Base-by-base conservation (phyloP, 2,888 invertebrate species). In the Drosophila silvestris region DNA sequence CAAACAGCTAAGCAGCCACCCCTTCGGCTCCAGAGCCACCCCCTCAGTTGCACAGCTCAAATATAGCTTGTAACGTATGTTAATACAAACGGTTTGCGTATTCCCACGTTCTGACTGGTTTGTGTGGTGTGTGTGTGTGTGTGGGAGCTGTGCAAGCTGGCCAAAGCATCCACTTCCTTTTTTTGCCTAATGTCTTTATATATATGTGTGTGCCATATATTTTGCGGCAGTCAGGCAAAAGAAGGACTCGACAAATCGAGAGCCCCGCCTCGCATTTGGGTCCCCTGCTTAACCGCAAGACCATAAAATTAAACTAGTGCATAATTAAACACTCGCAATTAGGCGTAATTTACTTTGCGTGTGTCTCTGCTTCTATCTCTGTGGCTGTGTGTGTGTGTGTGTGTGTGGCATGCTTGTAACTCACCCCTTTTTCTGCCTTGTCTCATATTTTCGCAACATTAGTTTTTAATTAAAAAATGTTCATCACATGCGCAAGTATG, bases 251-350 rank as follows among this genome's bases (percentile, higher is more conserved):
- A 62, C 62, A 22, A 62, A 69, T 60, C 35, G 56, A 37, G 30
- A 30, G 16, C 22, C 44, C 32, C 5, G 16, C 39, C 10, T 32
- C 19, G 5, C 47, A 39, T 33, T 14, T 10, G 12, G 26, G 47
- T n/a, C 22, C 69, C 57, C 67, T 61, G 67, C 75, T 71, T 60
- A 77, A 76, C 82, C 90, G 58, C 85, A 91, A 79, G 83, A 79
- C 91, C 89, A 89, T 91, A 87, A 91, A 91, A 91, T 91, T 86
- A 91, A 91, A 91, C 89, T 90, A 90, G 88, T 88, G 90, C 88
- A 91, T 91, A 91, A 91, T 91, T 91, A 91, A 91, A 91, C 85
- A 90, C 85, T 92, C 85, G 86, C 91, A 91, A 91, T 91, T 91
- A 91, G 91, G 88, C 90, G 91, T 91, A 91, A 91, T 91, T 91